Base-by-base conservation (phyloP, 1,140 invertebrate genomes). In the Nasonia longicornis region DNA sequence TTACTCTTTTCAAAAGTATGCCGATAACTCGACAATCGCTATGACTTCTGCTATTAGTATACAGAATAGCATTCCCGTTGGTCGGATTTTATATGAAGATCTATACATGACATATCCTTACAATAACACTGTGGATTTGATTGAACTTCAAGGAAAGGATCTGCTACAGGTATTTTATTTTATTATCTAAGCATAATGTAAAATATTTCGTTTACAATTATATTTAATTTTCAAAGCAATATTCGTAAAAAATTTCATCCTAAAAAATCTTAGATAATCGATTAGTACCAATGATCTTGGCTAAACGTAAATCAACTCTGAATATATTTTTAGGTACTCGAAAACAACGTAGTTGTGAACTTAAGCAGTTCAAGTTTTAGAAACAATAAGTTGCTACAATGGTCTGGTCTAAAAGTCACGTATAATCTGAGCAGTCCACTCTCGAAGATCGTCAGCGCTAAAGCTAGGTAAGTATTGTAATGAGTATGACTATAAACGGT, bases 11-110 rank as follows among this genome's bases (percentile, higher is more conserved):
- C 64, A 7, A 22, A 85, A 86, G 22, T 83, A 82, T 12, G 96
- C 95, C 95, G 93, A 93, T 29, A 91, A 93, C 67, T 95, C 94
- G 0, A 91, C 94, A 3, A 93, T 96, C 31, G 93, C 93, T 6
- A 84, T 96, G 2, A 91, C 92, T 11, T 96, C 96, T 87, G 89
- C 93, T 0, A 96, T 96, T 11, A 95, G 94, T 20, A 91, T 97
- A 31, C 90, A 96, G 22, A 69, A 92, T 87, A 88, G 93, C 85
- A 87, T 95, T 91, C 83, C 63, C 1, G 38, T 14, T 11, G 79
- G 92, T 91, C 88, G 90, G 91, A 92, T 96, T 14, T 94, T 94
- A 11, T 93, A 93, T 42, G 93, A 93, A 66, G 94, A 94, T 79
- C 85, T 96, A 3, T 86, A 95, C 6, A 93, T 93, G 81, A 92